These are phyloP conservation scores for Leptatherina wallacei DNA, from an alignment of 2,797 vertebrate genomes.

Conservation along the genomic window DNA sequence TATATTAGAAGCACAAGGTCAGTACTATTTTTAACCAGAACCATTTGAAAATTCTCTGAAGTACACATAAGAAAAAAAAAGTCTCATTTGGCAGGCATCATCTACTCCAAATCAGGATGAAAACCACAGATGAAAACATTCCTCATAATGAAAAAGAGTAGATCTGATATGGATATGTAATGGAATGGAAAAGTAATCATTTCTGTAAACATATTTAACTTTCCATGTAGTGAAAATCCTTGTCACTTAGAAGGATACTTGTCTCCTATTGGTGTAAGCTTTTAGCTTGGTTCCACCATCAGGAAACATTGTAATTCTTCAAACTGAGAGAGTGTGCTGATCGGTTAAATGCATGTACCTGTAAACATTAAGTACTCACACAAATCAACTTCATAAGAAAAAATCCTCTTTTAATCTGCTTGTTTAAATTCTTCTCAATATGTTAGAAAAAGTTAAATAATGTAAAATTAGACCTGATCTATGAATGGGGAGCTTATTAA, in stretches of 20 bases:
- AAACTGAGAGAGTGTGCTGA: too few species aligned
- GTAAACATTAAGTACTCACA: too few species aligned
- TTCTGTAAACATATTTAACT: not conserved
- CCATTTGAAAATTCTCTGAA: not conserved
- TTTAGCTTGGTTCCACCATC: too few species aligned
- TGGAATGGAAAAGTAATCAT: not conserved
- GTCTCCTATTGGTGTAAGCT: not conserved
- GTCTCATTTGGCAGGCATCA: not conserved
- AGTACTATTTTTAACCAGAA: slow-evolving; percentile 19
- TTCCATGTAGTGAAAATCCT: not conserved
- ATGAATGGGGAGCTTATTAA: too few species aligned
- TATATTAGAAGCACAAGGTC: slow-evolving; percentile 13
- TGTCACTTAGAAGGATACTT: not conserved
- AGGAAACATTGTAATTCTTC: too few species aligned
- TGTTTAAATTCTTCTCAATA: too few species aligned
- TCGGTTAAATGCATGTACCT: too few species aligned
- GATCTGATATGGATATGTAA: not conserved
- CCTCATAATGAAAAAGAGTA: too few species aligned
- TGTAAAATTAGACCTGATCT: too few species aligned
- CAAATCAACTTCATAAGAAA: too few species aligned
- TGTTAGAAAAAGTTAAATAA: too few species aligned
- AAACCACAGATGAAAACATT: not conserved
- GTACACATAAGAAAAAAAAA: not conserved
- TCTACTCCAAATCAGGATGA: not conserved
- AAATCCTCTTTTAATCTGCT: too few species aligned